phyloP scores from a whole-genome alignment of 2,113 vertebrate species.

The Oxyruncus cristatus region DNA sequence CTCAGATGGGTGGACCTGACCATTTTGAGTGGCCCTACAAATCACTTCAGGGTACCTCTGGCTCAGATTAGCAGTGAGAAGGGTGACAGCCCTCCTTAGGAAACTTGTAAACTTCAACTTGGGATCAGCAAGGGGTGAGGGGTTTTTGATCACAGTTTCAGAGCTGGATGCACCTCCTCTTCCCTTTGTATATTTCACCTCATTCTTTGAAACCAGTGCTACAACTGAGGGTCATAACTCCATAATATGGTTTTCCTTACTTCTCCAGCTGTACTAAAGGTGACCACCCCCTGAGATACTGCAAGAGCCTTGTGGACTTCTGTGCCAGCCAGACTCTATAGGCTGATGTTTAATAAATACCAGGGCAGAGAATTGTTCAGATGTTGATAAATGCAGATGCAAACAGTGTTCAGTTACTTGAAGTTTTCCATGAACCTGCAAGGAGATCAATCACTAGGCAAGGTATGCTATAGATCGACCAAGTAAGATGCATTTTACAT shows the following conservation, averaged over 20 bases:
- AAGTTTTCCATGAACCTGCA: background rate
- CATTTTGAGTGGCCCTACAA: background rate
- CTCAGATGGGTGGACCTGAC: fast-evolving
- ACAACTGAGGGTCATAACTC: background rate
- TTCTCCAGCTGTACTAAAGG: background rate
- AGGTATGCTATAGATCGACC: background rate
- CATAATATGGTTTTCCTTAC: background rate
- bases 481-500: background rate
- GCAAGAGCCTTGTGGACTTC: background rate
- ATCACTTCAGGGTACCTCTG: background rate
- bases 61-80: background rate
- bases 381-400: background rate
- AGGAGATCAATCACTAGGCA: background rate
- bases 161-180: background rate
- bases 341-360: background rate
- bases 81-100: background rate
- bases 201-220: background rate
- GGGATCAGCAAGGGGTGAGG: background rate
- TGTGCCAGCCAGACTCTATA: background rate
- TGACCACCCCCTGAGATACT: background rate
- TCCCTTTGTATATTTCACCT: background rate
- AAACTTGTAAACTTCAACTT: background rate
- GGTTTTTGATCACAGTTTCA: background rate
- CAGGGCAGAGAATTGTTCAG: background rate
- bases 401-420: background rate